Conservation (phyloP, 2,797 vertebrate species). For the Chloroceryle amazona region DNA sequence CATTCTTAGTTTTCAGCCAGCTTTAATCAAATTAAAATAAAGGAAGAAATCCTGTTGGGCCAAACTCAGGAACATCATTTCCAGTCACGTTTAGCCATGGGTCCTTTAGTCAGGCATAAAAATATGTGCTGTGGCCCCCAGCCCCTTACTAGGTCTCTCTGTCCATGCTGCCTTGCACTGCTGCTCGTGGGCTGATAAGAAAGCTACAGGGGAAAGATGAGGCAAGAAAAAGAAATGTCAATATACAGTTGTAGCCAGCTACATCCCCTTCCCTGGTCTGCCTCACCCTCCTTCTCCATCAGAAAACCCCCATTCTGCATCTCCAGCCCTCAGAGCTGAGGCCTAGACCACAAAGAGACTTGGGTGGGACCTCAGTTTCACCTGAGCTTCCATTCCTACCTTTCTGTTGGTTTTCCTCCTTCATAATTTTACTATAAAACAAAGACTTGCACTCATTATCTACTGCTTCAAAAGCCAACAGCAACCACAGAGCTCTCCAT, state of each 20-base stretch:
- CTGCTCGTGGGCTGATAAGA: not conserved
- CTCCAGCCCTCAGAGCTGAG: not conserved
- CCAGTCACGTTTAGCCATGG: fast-evolving
- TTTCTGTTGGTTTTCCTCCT: not conserved
- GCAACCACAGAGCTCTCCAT: not conserved
- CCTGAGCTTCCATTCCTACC: not conserved
- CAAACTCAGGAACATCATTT: not conserved
- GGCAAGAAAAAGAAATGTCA: not conserved
- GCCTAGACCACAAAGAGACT: not conserved
- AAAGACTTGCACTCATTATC: not conserved
- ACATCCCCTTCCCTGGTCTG: not conserved
- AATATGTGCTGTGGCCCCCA: fast-evolving
- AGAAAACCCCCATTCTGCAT: not conserved
- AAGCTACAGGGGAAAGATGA: not conserved
- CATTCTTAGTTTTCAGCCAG: not conserved
- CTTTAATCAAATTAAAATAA: not conserved
- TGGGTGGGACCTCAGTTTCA: not conserved
- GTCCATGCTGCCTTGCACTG: fast-evolving
- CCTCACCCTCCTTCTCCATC: not conserved
- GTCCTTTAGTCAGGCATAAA: not conserved
- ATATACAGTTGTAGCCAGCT: not conserved
- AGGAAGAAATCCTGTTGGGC: not conserved
- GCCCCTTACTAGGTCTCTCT: fast-evolving
- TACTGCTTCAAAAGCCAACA: not conserved
- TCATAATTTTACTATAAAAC: not conserved